These are phyloP conservation scores for Aulostomus chinensis DNA, from an alignment of 2,797 vertebrate species.

Conservation along the genomic window DNA sequence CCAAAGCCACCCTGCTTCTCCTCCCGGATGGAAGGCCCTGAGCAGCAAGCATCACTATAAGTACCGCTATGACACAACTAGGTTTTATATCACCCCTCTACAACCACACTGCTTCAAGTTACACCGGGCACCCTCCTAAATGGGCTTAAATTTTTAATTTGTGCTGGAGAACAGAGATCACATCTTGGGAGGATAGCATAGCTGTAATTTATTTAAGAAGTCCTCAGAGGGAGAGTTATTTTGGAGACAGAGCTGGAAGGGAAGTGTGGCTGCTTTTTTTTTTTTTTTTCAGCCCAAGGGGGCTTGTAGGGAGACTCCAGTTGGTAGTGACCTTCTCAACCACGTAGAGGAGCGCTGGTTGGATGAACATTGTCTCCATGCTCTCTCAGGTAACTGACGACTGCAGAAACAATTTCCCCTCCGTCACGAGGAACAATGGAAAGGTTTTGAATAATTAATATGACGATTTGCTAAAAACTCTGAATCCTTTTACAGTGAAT, in stretches of 20 bases:
- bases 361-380: constrained; percentile 60
- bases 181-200: constrained; percentile 77
- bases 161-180: constrained; percentile 75
- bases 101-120: constrained; percentile 72
- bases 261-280: constrained; percentile 59
- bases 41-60: constrained; percentile 61
- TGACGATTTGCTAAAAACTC: constrained; percentile 57
- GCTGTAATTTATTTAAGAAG: constrained; percentile 80
- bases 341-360: constrained; percentile 29
- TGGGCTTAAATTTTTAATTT: constrained; percentile 82
- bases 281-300: constrained; percentile 58
- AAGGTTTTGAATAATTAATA: constrained; percentile 60
- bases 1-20: constrained; percentile 36
- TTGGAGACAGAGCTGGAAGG: constrained; percentile 59
- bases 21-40: constrained; percentile 30
- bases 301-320: constrained; percentile 58
- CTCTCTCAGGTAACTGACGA: constrained; percentile 33
- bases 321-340: constrained; percentile 62
- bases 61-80: constrained; percentile 56
- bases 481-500: constrained; percentile 46
- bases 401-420: constrained; percentile 27
- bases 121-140: constrained; percentile 75
- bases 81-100: constrained; percentile 58
- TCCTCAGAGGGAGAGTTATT: constrained; percentile 67
- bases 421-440: constrained; percentile 43